These are phyloP conservation scores for Benthosema pterotum DNA, from an alignment of 2,797 vertebrate genomes.

Conservation along the genomic window DNA sequence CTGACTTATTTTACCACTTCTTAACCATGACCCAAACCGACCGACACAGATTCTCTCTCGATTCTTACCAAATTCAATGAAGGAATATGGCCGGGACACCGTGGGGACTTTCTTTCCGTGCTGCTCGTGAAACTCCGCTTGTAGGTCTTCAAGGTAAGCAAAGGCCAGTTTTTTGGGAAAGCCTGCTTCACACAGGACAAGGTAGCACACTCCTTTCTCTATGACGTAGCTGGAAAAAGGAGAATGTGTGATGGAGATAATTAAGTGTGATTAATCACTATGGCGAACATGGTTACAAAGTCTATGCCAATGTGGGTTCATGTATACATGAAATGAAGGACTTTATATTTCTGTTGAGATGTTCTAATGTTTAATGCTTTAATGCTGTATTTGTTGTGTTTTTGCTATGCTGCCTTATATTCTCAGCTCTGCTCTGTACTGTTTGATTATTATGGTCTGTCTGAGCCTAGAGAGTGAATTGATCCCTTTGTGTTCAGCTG, in stretches of 20 bases:
- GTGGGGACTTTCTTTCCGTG: constrained; percentile 96
- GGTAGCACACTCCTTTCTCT: constrained; percentile 94
- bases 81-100: constrained; percentile 95
- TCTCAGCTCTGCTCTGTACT: too few relatives aligned
- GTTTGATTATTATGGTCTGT: too few relatives aligned
- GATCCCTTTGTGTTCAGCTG: too few relatives aligned
- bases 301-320: too few relatives aligned
- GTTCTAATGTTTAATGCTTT: too few relatives aligned
- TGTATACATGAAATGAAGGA: too few relatives aligned
- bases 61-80: constrained; percentile 96
- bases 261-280: neutral
- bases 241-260: neutral
- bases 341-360: too few relatives aligned
- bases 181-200: constrained; percentile 94
- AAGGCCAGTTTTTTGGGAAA: constrained; percentile 98
- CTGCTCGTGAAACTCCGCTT: constrained; percentile 97
- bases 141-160: constrained; percentile 94
- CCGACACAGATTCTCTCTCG: neutral
- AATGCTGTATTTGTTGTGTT: too few relatives aligned
- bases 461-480: too few relatives aligned
- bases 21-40: neutral
- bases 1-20: neutral
- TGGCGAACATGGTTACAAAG: neutral
- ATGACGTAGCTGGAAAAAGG: constrained; percentile 87
- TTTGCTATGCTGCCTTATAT: too few relatives aligned